These are phyloP conservation scores for Corythoichthys intestinalis DNA, from an alignment of 2,113 vertebrate genomes.

Conservation along the genomic window DNA sequence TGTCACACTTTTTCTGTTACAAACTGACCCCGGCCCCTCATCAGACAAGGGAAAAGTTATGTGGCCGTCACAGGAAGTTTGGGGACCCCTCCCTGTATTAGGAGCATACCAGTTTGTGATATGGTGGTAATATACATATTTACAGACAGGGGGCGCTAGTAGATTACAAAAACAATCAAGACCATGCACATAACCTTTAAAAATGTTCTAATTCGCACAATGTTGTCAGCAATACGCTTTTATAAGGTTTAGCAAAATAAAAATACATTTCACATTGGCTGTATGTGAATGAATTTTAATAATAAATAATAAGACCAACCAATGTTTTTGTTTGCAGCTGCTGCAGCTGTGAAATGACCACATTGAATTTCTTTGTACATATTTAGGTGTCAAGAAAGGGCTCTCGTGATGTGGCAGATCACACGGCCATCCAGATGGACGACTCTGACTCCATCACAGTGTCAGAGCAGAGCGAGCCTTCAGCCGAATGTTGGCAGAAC, in stretches of 20 bases:
- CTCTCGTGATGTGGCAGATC: slow-evolving; percentile 94
- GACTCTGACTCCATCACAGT: slow-evolving; percentile 98
- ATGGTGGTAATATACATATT: not conserved
- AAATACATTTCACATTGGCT: not conserved
- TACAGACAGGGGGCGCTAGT: slow-evolving; percentile 46
- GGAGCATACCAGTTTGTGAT: not conserved
- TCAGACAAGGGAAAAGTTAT: no score
- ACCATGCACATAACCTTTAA: not conserved
- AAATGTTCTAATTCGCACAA: not conserved
- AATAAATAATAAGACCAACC: not conserved
- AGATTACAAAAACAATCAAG: slow-evolving; percentile 5
- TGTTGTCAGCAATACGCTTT: not conserved
- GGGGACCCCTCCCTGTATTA: not conserved
- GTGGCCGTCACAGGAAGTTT: no score
- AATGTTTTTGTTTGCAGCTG: not conserved
- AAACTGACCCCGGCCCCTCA: no score
- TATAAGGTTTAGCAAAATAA: slow-evolving; percentile 11
- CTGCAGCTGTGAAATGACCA: not conserved
- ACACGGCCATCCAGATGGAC: slow-evolving; percentile 94
- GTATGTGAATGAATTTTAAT: not conserved
- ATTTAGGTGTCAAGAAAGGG: slow-evolving; percentile 86
- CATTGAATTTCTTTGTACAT: not conserved
- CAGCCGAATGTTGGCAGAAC: slow-evolving; percentile 98
- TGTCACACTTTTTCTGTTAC: no score
- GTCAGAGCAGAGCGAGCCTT: slow-evolving; percentile 97